These are phyloP conservation scores for Alexandromys fortis DNA, from an alignment of 2,113 vertebrate species.

Conservation along the genomic window DNA sequence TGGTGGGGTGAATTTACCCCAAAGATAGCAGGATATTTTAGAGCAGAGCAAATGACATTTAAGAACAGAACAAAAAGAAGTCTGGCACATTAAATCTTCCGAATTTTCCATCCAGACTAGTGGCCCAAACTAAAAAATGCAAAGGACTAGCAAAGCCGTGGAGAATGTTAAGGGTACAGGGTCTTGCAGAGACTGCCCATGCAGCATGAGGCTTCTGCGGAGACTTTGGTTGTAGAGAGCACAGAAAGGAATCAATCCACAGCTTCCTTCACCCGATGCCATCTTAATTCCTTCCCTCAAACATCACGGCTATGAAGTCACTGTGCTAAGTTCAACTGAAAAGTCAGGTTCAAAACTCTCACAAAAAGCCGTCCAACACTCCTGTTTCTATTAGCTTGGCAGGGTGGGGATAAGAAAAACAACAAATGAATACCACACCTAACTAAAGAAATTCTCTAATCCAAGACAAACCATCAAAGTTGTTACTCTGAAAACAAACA, in stretches of 20 bases:
- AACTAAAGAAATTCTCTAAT: slow-evolving; percentile 16
- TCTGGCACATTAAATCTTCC: slow-evolving; percentile 46
- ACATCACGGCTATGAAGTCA: slow-evolving; percentile 1
- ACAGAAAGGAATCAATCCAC: not conserved
- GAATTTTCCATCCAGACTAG: slow-evolving; percentile 50
- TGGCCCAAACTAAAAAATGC: slow-evolving; percentile 17
- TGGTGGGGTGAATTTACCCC: slow-evolving; percentile 32
- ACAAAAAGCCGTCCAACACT: slow-evolving; percentile 37
- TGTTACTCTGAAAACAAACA: slow-evolving; percentile 35
- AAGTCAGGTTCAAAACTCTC: slow-evolving; percentile 45
- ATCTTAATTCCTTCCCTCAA: slow-evolving; percentile 48
- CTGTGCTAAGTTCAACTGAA: slow-evolving; percentile 45
- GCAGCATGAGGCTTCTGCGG: slow-evolving; percentile 38
- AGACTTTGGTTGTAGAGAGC: not conserved
- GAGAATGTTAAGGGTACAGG: not conserved
- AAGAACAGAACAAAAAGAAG: slow-evolving; percentile 59
- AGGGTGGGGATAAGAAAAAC: slow-evolving; percentile 5
- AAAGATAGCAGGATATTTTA: slow-evolving; percentile 61
- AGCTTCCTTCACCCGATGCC: not conserved
- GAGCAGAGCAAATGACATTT: slow-evolving; percentile 28
- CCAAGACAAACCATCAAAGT: slow-evolving; percentile 49
- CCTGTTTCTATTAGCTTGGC: slow-evolving; percentile 19
- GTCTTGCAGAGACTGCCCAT: slow-evolving; percentile 65
- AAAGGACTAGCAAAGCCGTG: slow-evolving; percentile 44
- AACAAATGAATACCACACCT: slow-evolving; percentile 46